These are phyloP conservation scores for Epinephelus awoara DNA, from an alignment of 2,797 vertebrate species.

Conservation along the genomic window DNA sequence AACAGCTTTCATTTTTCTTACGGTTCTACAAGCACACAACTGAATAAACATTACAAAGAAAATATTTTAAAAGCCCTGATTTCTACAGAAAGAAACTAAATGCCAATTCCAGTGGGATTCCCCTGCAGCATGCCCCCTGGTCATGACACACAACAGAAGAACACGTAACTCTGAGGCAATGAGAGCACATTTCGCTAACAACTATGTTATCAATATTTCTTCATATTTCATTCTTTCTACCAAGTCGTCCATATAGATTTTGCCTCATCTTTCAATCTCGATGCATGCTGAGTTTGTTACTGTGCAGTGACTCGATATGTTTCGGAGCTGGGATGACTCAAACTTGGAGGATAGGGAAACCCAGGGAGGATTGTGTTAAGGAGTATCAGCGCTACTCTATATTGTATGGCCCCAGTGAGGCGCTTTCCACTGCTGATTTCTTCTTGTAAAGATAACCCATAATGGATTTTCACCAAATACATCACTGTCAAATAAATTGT, in stretches of 20 bases:
- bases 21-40: slow-evolving; percentile 23
- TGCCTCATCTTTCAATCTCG: slow-evolving; percentile 36
- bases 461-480: slow-evolving; percentile 71
- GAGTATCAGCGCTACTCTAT: slow-evolving; percentile 37
- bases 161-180: slow-evolving; percentile 51
- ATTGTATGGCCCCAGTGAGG: slow-evolving; percentile 50
- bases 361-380: slow-evolving; percentile 37
- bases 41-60: slow-evolving; percentile 51
- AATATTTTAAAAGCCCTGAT: slow-evolving; percentile 47
- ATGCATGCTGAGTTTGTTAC: slow-evolving; percentile 13
- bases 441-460: slow-evolving; percentile 69
- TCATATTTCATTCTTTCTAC: slow-evolving; percentile 32
- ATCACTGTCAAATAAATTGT: slow-evolving; percentile 75
- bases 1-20: slow-evolving; percentile 14
- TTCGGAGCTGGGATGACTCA: slow-evolving; percentile 32
- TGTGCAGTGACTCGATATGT: slow-evolving; percentile 25
- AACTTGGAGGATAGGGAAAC: slow-evolving; percentile 49
- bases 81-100: slow-evolving; percentile 59
- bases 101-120: slow-evolving; percentile 58
- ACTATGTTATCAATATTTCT: slow-evolving; percentile 56
- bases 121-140: slow-evolving; percentile 66
- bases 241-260: slow-evolving; percentile 36
- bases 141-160: slow-evolving; percentile 59
- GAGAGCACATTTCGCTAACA: slow-evolving; percentile 52
- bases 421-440: slow-evolving; percentile 60